These are phyloP conservation scores for Micronycteris hirsuta DNA, from an alignment of 2,113 vertebrate species.

Conservation along the genomic window DNA sequence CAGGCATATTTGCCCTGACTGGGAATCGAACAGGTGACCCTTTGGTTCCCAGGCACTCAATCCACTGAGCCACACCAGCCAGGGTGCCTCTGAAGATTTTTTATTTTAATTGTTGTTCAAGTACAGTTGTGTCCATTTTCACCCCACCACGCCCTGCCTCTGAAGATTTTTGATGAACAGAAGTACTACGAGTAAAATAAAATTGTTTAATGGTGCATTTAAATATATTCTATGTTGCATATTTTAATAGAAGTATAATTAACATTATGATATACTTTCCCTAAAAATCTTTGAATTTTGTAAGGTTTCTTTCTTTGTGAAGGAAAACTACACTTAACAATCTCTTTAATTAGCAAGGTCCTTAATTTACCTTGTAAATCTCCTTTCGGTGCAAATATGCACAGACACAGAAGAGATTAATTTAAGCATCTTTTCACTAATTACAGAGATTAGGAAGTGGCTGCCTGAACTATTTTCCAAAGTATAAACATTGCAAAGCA, in stretches of 20 bases:
- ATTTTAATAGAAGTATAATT: background rate
- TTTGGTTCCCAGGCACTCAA: no score
- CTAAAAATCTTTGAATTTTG: slow-evolving; percentile 14
- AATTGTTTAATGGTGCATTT: slow-evolving; percentile 4
- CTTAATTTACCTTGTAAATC: background rate
- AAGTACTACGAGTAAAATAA: slow-evolving; percentile 26
- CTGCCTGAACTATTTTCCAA: slow-evolving; percentile 60
- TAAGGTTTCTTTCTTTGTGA: slow-evolving; percentile 10
- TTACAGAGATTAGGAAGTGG: slow-evolving; percentile 65
- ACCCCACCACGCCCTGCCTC: background rate
- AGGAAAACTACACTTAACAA: background rate
- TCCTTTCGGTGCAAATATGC: background rate
- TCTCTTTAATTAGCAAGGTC: slow-evolving; percentile 5
- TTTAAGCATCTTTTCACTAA: slow-evolving; percentile 66
- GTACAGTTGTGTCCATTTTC: no score
- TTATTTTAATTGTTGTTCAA: background rate
- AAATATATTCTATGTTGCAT: background rate
- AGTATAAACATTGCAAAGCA: slow-evolving; percentile 31
- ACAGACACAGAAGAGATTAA: slow-evolving; percentile 67
- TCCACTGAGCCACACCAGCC: no score
- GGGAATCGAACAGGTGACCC: no score
- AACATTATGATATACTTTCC: background rate
- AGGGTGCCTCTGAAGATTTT: background rate
- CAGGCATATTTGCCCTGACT: no score
- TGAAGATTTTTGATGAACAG: slow-evolving; percentile 23